Evolutionary conservation across 2,113 vertebrate genomes (phyloP).

Genomic region (Furnarius figulus): DNA sequence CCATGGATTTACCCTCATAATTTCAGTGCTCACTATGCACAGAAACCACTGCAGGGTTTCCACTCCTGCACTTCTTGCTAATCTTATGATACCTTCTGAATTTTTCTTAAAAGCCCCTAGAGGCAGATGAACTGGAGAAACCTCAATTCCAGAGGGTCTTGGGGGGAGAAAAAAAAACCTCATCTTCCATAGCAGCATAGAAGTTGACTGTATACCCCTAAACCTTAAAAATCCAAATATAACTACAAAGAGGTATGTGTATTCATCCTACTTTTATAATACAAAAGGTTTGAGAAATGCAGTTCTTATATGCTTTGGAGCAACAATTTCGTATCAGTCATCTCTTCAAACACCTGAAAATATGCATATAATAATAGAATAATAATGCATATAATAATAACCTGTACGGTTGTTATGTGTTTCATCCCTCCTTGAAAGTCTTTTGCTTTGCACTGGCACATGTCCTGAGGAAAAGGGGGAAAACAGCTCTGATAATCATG

Average conservation of each 20-base stretch:
- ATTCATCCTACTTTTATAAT: not conserved
- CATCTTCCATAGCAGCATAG: not conserved
- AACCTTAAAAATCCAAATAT: not conserved
- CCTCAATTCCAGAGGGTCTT: not conserved
- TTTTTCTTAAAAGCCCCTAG: not conserved
- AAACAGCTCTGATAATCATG: not conserved
- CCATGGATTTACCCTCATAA: not conserved
- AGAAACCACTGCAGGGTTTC: not conserved
- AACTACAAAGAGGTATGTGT: not conserved
- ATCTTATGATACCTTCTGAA: not conserved
- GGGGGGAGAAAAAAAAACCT: rapidly evolving
- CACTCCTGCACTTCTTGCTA: not conserved
- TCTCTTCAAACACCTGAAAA: not conserved
- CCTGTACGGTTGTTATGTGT: rapidly evolving
- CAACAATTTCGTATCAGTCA: not conserved
- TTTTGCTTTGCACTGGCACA: not conserved
- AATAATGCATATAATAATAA: not conserved
- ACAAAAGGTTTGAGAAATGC: not conserved
- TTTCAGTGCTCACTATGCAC: not conserved
- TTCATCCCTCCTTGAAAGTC: not conserved
- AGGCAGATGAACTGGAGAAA: not conserved
- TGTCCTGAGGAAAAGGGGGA: not conserved
- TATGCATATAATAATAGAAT: not conserved
- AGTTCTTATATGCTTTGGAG: not conserved
- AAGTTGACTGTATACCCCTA: not conserved